Conservation (phyloP, 1,140 invertebrate genomes). For the Chrysomallon squamiferum region DNA sequence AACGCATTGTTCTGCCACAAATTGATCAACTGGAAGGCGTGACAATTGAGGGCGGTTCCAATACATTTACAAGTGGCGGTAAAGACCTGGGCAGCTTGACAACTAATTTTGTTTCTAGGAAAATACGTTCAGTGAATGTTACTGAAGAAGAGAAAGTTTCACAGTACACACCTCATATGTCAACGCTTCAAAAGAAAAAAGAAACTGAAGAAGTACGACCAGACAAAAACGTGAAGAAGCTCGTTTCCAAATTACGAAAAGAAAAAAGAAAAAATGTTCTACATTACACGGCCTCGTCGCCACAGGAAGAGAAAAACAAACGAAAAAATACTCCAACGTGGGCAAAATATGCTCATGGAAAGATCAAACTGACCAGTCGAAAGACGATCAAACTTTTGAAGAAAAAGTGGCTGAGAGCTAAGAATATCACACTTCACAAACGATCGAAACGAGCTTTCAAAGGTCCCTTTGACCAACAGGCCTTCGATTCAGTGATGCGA, state of each 20-base stretch:
- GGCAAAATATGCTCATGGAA: neutral
- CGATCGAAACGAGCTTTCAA: neutral
- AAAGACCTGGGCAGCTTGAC: neutral
- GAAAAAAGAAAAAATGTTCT: too few species aligned
- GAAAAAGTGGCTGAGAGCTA: neutral
- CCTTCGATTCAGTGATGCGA: slow-evolving; percentile 28
- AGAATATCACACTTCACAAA: neutral
- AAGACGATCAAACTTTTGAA: neutral
- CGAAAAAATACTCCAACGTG: too few species aligned
- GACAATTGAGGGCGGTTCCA: slow-evolving; percentile 14
- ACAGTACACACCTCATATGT: too few species aligned
- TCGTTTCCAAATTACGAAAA: too few species aligned
- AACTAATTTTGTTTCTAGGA: too few species aligned
- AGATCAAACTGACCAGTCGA: neutral
- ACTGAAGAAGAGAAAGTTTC: too few species aligned
- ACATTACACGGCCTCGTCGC: too few species aligned
- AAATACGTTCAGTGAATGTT: too few species aligned
- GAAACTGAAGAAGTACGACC: too few species aligned
- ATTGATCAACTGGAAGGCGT: slow-evolving; percentile 17
- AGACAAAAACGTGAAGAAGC: too few species aligned
- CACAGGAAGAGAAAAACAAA: too few species aligned
- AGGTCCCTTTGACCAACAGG: slow-evolving; percentile 10
- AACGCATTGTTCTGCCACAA: slow-evolving; percentile 22
- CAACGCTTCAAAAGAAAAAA: too few species aligned
- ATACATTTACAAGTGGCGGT: slow-evolving; percentile 1